Evolutionary conservation across 2,113 vertebrate genomes (phyloP).

Genomic region (Catagonus wagneri): DNA sequence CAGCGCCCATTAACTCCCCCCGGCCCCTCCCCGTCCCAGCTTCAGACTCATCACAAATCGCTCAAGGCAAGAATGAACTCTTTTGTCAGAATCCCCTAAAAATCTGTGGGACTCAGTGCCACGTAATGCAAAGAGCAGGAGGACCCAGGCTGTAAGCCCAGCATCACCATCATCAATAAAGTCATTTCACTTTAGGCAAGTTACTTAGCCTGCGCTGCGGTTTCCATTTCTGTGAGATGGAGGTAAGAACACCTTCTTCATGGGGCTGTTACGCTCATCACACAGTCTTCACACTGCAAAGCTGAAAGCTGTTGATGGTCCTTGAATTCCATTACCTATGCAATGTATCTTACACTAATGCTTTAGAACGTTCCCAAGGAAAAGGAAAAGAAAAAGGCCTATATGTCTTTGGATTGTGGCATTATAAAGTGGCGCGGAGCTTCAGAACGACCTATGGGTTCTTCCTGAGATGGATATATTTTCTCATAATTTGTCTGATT

Average conservation of each 20-base stretch:
- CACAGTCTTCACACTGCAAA: background rate
- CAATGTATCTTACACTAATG: background rate
- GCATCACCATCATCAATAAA: background rate
- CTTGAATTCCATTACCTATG: background rate
- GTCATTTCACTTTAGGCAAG: background rate
- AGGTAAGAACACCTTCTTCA: background rate
- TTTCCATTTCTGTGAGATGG: background rate
- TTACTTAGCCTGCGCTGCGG: background rate
- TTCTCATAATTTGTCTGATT: slow-evolving; percentile 21
- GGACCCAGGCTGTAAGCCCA: background rate
- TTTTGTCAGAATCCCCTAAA: background rate
- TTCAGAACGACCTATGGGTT: background rate
- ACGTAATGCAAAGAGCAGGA: background rate
- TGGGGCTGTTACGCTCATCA: background rate
- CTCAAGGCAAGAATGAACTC: background rate
- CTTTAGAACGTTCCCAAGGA: background rate
- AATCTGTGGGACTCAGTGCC: background rate
- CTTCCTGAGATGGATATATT: background rate
- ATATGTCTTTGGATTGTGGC: background rate
- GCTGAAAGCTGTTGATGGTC: background rate
- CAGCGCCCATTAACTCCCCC: too few species aligned
- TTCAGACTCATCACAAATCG: background rate
- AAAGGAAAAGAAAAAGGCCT: background rate
- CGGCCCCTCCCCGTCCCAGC: too few species aligned
- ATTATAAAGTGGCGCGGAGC: background rate